These are phyloP conservation scores for Babylonia areolata DNA, from an alignment of 1,140 invertebrate genomes.

Conservation along the genomic window DNA sequence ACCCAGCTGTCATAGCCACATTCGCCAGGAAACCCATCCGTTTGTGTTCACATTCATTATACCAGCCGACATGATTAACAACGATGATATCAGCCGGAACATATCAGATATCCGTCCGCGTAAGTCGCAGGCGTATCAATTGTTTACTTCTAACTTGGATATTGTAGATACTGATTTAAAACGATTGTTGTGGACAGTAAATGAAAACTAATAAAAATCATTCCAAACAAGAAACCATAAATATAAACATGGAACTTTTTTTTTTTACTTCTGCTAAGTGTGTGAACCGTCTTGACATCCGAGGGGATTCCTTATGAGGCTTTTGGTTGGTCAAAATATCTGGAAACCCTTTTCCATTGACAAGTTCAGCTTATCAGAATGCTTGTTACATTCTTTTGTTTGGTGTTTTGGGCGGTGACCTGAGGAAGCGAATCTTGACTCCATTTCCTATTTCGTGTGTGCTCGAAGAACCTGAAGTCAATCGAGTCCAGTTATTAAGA, in stretches of 20 bases:
- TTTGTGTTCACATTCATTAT: conserved; percentile 23
- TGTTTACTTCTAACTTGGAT: too few relatives aligned
- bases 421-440: background rate
- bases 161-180: too few relatives aligned
- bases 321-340: conserved; percentile 21
- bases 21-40: background rate
- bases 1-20: conserved; percentile 17
- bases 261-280: background rate
- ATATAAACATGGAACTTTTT: conserved; percentile 13
- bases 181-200: background rate
- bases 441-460: background rate
- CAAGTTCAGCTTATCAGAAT: background rate
- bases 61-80: conserved; percentile 37
- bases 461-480: background rate
- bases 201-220: background rate
- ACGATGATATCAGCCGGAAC: conserved; percentile 25
- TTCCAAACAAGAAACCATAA: background rate
- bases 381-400: background rate
- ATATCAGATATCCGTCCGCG: conserved; percentile 28
- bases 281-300: background rate
- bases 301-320: background rate
- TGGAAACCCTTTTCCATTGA: conserved; percentile 2
- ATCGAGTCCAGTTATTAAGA: too few relatives aligned
- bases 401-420: background rate
- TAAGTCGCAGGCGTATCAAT: background rate